A percentile compares a stretch with the other conserved stretches of the same genome.
Conservation (phyloP, 1,140 invertebrate genomes). For the Orius insidiosus region DNA sequence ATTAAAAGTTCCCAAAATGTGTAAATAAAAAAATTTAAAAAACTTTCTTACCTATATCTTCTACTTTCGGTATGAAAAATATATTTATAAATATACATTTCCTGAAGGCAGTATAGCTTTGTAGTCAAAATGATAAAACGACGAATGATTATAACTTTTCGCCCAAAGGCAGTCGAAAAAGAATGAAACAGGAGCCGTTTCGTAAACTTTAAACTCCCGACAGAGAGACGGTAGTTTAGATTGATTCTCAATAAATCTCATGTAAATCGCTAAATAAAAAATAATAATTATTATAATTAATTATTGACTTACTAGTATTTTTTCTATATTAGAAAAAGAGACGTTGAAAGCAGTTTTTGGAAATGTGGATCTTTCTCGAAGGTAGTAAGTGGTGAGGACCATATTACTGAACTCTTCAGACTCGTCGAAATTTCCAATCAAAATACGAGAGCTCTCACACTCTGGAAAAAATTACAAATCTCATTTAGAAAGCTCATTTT, state of each 20-base stretch:
- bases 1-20: not conserved
- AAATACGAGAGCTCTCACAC: no score
- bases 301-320: no score
- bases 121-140: slow-evolving; percentile 14
- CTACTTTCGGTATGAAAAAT: slow-evolving; percentile 10
- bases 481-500: no score
- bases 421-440: no score
- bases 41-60: slow-evolving; percentile 13
- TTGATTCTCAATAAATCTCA: slow-evolving; percentile 15
- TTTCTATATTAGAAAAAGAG: slow-evolving; percentile 13
- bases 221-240: slow-evolving; percentile 9
- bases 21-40: slow-evolving; percentile 6
- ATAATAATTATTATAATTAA: slow-evolving; percentile 6
- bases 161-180: slow-evolving; percentile 17
- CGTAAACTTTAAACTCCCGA: slow-evolving; percentile 14
- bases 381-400: not conserved
- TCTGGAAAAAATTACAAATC: no score
- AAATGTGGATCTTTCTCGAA: not conserved
- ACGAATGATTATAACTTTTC: not conserved
- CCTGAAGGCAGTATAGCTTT: slow-evolving; percentile 9
- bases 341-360: slow-evolving; percentile 10
- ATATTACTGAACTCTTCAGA: no score
- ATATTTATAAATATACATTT: slow-evolving; percentile 15
- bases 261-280: slow-evolving; percentile 10
- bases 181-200: slow-evolving; percentile 1